phyloP scores from a whole-genome alignment of 2,888 invertebrate species.

The Hyalella azteca region DNA sequence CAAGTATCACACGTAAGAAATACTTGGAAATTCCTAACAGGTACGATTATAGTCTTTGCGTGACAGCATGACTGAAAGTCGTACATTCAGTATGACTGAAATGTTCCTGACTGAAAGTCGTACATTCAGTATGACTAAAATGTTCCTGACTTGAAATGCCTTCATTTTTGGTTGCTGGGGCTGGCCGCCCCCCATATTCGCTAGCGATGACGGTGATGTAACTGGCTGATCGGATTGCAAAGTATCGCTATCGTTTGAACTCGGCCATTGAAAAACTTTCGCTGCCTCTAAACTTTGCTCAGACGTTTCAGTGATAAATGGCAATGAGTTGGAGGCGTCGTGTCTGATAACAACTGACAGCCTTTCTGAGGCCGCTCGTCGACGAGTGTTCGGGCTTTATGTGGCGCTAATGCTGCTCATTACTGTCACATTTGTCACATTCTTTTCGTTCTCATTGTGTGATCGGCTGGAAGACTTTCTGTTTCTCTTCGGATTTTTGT shows the following conservation, averaged over 20 bases:
- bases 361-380: background rate
- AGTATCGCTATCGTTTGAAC: slow-evolving; percentile 33
- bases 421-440: too few species aligned
- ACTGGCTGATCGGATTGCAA: background rate
- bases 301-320: slow-evolving; percentile 22
- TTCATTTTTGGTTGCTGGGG: background rate
- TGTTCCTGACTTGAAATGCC: background rate
- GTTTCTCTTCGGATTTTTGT: too few species aligned
- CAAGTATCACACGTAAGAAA: too few species aligned
- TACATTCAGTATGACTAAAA: too few species aligned
- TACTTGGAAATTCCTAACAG: too few species aligned
- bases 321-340: slow-evolving; percentile 14
- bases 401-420: too few species aligned
- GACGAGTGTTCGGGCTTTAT: background rate
- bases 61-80: too few species aligned
- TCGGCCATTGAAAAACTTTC: slow-evolving; percentile 25
- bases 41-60: too few species aligned
- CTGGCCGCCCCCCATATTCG: background rate
- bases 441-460: too few species aligned
- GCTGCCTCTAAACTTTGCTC: slow-evolving; percentile 10
- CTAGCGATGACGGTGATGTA: background rate
- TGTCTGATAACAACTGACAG: background rate
- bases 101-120: too few species aligned
- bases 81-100: too few species aligned
- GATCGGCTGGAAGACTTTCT: too few species aligned